Base-by-base conservation (phyloP, 2,888 invertebrate genomes). In the Plutella xylostella region DNA sequence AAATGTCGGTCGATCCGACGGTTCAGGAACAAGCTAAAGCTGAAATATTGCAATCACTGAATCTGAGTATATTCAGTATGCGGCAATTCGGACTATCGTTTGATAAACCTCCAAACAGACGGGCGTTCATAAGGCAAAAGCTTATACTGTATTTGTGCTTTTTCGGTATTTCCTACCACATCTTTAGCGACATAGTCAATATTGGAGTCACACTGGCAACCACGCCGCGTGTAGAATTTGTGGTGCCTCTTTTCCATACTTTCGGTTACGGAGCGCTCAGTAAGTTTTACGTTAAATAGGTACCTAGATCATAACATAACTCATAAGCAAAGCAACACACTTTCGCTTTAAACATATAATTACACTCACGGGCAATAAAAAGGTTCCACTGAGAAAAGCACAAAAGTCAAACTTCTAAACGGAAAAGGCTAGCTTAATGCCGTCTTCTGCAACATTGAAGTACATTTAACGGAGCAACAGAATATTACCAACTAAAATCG, bases 231-330 rank as follows among this genome's bases (percentile, higher is more conserved):
- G 70, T 83, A 37, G 80, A 83, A 61, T 72, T 79, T 51, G 74
- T 80, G 49, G 79, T 83, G 48, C 80, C 79, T 54, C 68, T 79
- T 60, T 73, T 82, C 48, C 82, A 82, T 55, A 76, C 75, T 51
- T 74, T 78, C 57, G 82, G 80, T 49, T 83, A 80, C 58, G 80
- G 79, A 45, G 61, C 67, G 57, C 66, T 82, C 58, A 75, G 82
- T 82, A 63, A 75, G 78, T 49, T n/a, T n/a, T n/a, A n/a, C n/a
- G n/a, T n/a, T n/a, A n/a, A n/a, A n/a, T n/a, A n/a, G n/a, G n/a
- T n/a, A n/a, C n/a, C n/a, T n/a, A n/a, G n/a, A n/a, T n/a, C n/a
- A n/a, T n/a, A n/a, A n/a, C n/a, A n/a, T n/a, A n/a, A n/a, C n/a
- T n/a, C n/a, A n/a, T n/a, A n/a, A n/a, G n/a, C n/a, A n/a, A n/a